Base-by-base conservation (phyloP, 1,140 invertebrate species). In the Apis cerana region DNA sequence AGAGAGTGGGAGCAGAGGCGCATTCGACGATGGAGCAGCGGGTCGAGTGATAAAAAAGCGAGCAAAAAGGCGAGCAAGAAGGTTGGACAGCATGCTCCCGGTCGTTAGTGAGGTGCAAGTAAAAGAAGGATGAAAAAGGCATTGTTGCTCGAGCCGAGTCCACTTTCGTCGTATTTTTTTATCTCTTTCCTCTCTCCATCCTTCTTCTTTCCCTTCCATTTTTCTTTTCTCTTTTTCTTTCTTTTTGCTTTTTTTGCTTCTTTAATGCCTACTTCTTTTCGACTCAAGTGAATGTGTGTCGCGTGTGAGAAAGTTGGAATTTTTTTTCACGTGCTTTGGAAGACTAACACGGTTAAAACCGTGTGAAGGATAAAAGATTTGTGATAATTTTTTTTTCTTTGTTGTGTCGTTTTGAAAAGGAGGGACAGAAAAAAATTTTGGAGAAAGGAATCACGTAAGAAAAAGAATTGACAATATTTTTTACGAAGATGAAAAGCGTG, bases 101-200 rank as follows among this genome's bases (percentile, higher is more conserved):
- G 72, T 82, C 80, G 80, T 82, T 82, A 82, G 79, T 81, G 79
- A 81, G 79, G 79, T 81, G 79, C 79, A 56, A 81, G 79, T 54
- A 72, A 75, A 81, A 81, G 80, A 23, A 76, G 61, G 70, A 76
- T 67, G 62, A 82, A 67, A 76, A 75, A 59, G 72, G 80, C 72
- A 82, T 82, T 82, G 79, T 82, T 82, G 79, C 62, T 56, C 48
- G 59, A 54, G 78, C 27, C 33, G 23, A 43, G 68, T 64, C 68
- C 50, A 23, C 58, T 61, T n/a, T 21, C 21, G 27, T 56, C 12
- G 9, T 9, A 2, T 52, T 58, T 9, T 69, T 56, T 48, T 67
- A 3, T n/a, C 21, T 48, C 5, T 10, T 12, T 4, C 33, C 1
- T 23, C 21, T 50, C 12, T 43, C 5, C 1, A 15, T 61, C 19